phyloP scores from a whole-genome alignment of 2,797 vertebrate species.

The Margarornis squamiger region DNA sequence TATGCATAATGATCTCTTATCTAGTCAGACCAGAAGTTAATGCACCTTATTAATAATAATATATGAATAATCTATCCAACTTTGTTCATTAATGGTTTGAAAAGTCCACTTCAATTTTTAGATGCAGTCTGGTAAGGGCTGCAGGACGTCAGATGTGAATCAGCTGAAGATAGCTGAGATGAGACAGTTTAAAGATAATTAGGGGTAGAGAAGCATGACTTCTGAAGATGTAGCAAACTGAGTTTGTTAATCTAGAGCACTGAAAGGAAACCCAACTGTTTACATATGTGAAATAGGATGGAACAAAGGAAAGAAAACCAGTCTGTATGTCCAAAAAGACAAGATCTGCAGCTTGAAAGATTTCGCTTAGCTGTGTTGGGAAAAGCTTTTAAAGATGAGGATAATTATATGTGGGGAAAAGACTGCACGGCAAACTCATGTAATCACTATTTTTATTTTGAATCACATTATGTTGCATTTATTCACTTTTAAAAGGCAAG shows the following conservation, averaged over 20 bases:
- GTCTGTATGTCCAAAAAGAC: not conserved
- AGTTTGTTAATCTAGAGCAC: not conserved
- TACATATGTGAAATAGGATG: not conserved
- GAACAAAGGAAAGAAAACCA: not conserved
- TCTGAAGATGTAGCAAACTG: not conserved
- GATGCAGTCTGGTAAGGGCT: not conserved
- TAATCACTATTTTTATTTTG: not conserved
- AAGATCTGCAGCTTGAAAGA: not conserved
- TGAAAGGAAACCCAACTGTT: not conserved
- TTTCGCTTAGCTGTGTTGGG: not conserved
- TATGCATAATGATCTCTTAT: not conserved
- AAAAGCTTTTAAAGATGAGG: not conserved
- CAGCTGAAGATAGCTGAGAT: not conserved
- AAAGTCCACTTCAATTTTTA: conserved; percentile 17
- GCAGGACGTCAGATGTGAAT: not conserved
- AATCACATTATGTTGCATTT: not conserved
- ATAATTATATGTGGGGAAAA: not conserved
- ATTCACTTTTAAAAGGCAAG: not conserved
- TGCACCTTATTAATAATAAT: not conserved
- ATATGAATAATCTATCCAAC: not conserved
- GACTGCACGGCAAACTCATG: not conserved
- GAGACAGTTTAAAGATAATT: not conserved
- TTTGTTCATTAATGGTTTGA: conserved; percentile 8
- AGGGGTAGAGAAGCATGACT: not conserved
- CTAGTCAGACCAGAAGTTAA: not conserved